Percentiles rank a stretch among this genome's conserved stretches.
Evolutionary conservation across 2,888 invertebrate species (phyloP).

Genomic region (Microplitis deprimator): DNA sequence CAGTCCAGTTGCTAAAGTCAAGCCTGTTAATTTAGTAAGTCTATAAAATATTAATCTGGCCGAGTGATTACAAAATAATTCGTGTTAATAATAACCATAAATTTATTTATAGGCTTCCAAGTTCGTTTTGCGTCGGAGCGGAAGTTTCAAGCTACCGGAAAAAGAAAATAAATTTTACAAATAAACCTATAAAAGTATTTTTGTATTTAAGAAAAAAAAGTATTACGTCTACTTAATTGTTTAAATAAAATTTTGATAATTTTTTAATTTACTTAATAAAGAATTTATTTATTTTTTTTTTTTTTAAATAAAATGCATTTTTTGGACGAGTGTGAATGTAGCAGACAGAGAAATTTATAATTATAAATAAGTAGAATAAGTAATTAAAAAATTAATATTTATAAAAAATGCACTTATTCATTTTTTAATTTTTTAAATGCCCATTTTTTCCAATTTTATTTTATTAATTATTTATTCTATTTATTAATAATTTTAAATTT

Average conservation of each 20-base stretch:
- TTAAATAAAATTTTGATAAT: neutral
- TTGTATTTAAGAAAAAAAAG: neutral
- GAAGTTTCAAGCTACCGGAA: slow-evolving; percentile 49
- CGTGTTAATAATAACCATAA: neutral
- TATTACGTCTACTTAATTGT: neutral
- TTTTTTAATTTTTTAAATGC: neutral
- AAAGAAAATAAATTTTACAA: slow-evolving; percentile 60
- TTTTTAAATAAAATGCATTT: neutral
- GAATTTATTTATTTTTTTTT: neutral
- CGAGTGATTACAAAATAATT: neutral
- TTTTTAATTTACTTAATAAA: too few relatives aligned
- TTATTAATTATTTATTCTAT: neutral
- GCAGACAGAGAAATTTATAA: too few relatives aligned
- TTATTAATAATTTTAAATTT: too few relatives aligned
- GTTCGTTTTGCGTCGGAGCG: slow-evolving; percentile 52
- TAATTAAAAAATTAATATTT: too few relatives aligned
- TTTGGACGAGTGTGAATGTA: too few relatives aligned
- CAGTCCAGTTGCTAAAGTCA: slow-evolving; percentile 53
- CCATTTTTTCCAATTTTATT: neutral
- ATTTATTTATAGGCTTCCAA: slow-evolving; percentile 55
- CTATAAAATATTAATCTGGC: neutral
- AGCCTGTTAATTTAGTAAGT: slow-evolving; percentile 59
- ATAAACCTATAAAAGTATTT: neutral
- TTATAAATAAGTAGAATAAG: too few relatives aligned
- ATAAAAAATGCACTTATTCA: too few relatives aligned